Percentiles rank a stretch among this genome's conserved stretches.
Conservation (phyloP, 2,797 vertebrate genomes). For the Chelon auratus region DNA sequence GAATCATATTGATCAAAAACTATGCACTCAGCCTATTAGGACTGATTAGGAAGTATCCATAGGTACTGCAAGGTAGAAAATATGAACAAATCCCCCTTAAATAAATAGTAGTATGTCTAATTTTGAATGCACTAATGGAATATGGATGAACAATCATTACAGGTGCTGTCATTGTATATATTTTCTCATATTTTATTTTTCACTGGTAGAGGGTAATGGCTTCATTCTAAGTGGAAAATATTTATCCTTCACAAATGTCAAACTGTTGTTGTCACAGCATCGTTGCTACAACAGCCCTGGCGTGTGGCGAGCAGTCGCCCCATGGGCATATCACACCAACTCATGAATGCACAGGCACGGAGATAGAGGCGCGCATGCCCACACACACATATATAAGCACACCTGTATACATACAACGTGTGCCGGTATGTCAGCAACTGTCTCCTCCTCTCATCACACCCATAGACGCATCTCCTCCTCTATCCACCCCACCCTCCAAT, state of each 20-base stretch:
- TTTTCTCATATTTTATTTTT: constrained; percentile 22
- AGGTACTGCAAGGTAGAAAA: not conserved
- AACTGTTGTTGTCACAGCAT: constrained; percentile 55
- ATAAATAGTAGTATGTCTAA: not conserved
- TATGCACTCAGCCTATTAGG: not conserved
- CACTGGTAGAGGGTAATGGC: constrained; percentile 42
- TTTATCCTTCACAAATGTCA: constrained; percentile 73
- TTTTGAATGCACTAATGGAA: constrained; percentile 26
- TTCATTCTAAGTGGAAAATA: constrained; percentile 65
- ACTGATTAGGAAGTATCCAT: not conserved
- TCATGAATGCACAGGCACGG: constrained; percentile 31
- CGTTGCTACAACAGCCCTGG: constrained; percentile 57
- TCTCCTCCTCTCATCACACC: constrained; percentile 75
- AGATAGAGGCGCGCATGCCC: constrained; percentile 48
- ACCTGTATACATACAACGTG: constrained; percentile 75
- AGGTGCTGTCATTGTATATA: constrained; percentile 39
- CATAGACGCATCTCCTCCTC: constrained; percentile 48
- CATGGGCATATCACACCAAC: constrained; percentile 60
- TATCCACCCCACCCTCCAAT: constrained; percentile 36
- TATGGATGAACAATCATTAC: constrained; percentile 28
- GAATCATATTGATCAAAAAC: not conserved
- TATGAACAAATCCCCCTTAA: constrained; percentile 1
- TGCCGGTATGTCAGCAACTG: constrained; percentile 66
- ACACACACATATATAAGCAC: constrained; percentile 57
- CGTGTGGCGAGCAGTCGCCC: constrained; percentile 64